Percentiles rank a stretch among this genome's conserved stretches.
These are phyloP conservation scores for Temnopleurus reevesii DNA, from an alignment of 53 echinoderm and acorn worm genomes.

Conservation along the genomic window DNA sequence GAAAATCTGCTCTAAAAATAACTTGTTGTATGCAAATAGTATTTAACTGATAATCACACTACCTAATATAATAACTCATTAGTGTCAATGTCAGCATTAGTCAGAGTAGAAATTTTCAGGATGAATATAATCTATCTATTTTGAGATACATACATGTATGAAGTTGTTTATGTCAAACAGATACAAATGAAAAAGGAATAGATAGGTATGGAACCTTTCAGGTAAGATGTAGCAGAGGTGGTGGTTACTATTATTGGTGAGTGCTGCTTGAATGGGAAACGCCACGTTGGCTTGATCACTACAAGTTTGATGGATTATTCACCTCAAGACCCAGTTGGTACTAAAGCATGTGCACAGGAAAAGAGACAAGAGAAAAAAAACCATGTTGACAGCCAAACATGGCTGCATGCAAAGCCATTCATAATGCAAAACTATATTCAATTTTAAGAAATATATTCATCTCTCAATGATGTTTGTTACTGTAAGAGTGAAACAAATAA, in stretches of 20 bases:
- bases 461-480: neutral
- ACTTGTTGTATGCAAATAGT: no score
- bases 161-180: neutral
- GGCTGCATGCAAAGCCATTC: conserved; percentile 8
- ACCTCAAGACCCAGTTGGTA: neutral
- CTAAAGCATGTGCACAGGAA: conserved; percentile 30
- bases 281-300: neutral
- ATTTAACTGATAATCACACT: no score
- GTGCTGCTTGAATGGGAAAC: neutral
- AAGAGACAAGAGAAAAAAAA: neutral
- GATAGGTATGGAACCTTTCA: neutral
- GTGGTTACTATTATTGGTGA: neutral
- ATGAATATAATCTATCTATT: no score
- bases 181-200: neutral
- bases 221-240: neutral
- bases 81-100: no score
- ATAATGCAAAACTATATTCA: neutral
- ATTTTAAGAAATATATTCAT: no score
- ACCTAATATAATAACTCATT: no score
- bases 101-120: no score
- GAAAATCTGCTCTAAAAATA: no score
- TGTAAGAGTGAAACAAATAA: no score
- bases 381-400: conserved; percentile 33
- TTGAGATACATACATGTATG: no score
- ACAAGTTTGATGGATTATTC: neutral